Base-by-base conservation (phyloP, 35 echinoderm and acorn worm genomes). In the Strongylocentrotus purpuratus region DNA sequence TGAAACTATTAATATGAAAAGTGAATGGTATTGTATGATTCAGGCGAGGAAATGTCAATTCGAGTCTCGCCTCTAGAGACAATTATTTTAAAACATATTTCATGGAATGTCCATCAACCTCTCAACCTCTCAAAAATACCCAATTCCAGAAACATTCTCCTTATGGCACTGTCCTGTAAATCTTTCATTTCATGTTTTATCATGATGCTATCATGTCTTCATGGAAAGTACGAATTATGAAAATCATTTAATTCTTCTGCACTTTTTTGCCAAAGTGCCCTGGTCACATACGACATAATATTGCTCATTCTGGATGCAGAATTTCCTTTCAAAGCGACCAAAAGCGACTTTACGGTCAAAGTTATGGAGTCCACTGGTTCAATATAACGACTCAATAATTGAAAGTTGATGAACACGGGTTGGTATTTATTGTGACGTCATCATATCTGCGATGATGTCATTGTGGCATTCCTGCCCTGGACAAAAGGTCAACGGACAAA, bases 341-440 rank as follows among this genome's bases (percentile, higher is more conserved):
- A 78, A n/a, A 28, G 65, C 5, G 20, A 78, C 22, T 78, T 78
- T n/a, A 78, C 65, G 7, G 10, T 55, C 50, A 55, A 55, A 55
- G 10, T 55, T 55, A 55, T 13, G 50, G 50, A 22, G 65, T 28
- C 8, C 65, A 78, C 22, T 78, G 22, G 22, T 8, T 78, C 22
- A 78, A n/a, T 25, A 22, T 78, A 78, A 78, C 65, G 87, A 89
- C 87, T 17, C 20, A 5, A 9, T 89, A 89, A 89, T 89, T 89
- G 87, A 46, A 89, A 33, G 15, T 89, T 89, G 87, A 89, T 89
- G 87, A 89, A 89, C 33, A 11, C 33, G 25, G 45, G 45, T 89
- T 10, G 32, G 87, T 35, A 89, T 33, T 45, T 89, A 89, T 41
- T 35, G 87, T 89, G 87, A 89, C 33, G 87, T 89, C 87, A 89